Evolutionary conservation across 2,113 vertebrate genomes (phyloP), one percentile per base, ranked within the genome.

Genomic region (Triplophysa tibetana): DNA sequence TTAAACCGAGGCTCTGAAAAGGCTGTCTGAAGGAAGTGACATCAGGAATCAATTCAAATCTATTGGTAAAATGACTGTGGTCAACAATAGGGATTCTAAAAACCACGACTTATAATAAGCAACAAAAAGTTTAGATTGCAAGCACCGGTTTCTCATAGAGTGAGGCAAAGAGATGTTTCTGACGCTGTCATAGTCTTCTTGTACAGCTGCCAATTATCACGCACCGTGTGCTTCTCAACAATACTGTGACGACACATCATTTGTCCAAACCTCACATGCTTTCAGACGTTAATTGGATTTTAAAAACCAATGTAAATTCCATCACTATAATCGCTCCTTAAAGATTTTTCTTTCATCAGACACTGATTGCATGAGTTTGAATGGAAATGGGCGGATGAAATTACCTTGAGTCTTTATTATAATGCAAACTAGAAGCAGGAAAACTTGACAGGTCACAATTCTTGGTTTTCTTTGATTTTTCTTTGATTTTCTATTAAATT

Each of bases 211-310:
- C 91, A 92, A 87, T 91, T 90, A 91, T 89, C 87, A 86, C 79
- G 87, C 87, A 76, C 85, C 86, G 90, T 85, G 87, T 87, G 89
- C 90, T 90, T 88, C 89, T 88, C 86, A 84, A 92, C 89, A 90
- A 91, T 92, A 90, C 86, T 89, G 89, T 88, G 87, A 90, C 85
- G 85, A 89, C 81, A 85, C 70, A 87, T 87, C 87, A 79, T 91
- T 91, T 88, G 89, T 89, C 84, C 84, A 87, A 89, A 90, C 92
- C 87, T 88, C 90, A 88, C 88, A 85, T 74, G 88, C 90, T 90
- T 90, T 90, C 86, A 87, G 87, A 90, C 92, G 88, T 91, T 93
- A 91, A 93, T 92, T 93, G 89, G 89, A 89, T 93, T 93, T 92
- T 90, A 89, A 91, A 89, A 91, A 91, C 89, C 89, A 88, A 89